Evolutionary conservation across 2,113 vertebrate species (phyloP).

Genomic region (Platichthys flesus): DNA sequence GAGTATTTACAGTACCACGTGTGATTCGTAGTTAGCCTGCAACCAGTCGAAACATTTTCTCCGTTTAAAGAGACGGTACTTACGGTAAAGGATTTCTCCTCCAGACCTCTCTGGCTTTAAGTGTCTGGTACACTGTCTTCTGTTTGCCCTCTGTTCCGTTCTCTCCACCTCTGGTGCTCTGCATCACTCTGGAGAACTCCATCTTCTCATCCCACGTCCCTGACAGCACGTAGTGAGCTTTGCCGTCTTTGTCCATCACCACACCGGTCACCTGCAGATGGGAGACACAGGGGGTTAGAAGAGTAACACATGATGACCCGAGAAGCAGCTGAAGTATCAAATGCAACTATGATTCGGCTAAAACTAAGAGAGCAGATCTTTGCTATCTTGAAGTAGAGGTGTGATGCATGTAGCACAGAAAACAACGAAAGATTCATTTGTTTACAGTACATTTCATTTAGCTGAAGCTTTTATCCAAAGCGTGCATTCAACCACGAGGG

Average conservation of each 20-base stretch:
- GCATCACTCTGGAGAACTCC: constrained; percentile 91
- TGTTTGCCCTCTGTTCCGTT: constrained; percentile 89
- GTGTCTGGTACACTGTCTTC: constrained; percentile 85
- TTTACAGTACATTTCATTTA: too few relatives aligned
- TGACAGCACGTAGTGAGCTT: constrained; percentile 90
- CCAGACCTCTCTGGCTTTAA: constrained; percentile 90
- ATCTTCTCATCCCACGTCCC: constrained; percentile 99
- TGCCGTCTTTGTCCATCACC: constrained; percentile 90
- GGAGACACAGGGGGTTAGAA: background rate
- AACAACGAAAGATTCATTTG: too few relatives aligned
- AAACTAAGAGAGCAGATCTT: too few relatives aligned
- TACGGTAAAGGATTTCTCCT: constrained; percentile 91
- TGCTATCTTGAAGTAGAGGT: too few relatives aligned
- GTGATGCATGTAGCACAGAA: too few relatives aligned
- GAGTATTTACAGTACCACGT: too few relatives aligned
- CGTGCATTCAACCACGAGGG: too few relatives aligned
- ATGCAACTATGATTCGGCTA: too few relatives aligned
- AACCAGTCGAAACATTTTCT: too few relatives aligned
- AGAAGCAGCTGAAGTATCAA: too few relatives aligned
- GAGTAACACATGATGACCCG: background rate
- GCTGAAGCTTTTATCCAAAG: too few relatives aligned
- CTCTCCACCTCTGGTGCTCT: constrained; percentile 82
- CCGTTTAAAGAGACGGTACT: constrained; percentile 65
- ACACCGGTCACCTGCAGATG: constrained; percentile 90
- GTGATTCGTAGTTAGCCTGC: too few relatives aligned